These are phyloP conservation scores for Meloidogyne floridensis DNA, from an alignment of 1,140 invertebrate species.

Conservation along the genomic window DNA sequence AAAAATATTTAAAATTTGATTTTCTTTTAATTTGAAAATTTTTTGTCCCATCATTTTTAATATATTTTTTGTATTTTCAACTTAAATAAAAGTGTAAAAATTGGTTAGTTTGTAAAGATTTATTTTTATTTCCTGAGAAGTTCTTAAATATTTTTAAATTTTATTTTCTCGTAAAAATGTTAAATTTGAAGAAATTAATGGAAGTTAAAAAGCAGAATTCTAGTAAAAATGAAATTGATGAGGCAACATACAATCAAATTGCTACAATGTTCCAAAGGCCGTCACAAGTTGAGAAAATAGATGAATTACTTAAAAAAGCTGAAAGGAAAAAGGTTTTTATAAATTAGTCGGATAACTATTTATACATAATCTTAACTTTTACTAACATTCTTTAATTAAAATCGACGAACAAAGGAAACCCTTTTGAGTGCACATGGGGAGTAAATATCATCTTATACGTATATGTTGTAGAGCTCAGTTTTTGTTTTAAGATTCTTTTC, in stretches of 20 bases:
- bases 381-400: too few relatives aligned
- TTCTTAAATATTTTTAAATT: background rate
- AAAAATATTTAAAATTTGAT: too few relatives aligned
- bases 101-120: background rate
- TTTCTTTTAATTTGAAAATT: background rate
- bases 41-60: background rate
- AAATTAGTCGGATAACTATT: too few relatives aligned
- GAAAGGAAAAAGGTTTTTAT: slow-evolving; percentile 70
- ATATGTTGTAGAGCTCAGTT: too few relatives aligned
- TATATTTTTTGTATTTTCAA: background rate
- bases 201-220: background rate
- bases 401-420: too few relatives aligned
- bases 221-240: slow-evolving; percentile 70
- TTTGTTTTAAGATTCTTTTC: too few relatives aligned
- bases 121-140: background rate
- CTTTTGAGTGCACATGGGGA: too few relatives aligned
- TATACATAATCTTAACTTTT: too few relatives aligned
- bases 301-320: slow-evolving; percentile 78
- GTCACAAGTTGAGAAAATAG: slow-evolving; percentile 90
- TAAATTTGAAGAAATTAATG: background rate
- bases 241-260: slow-evolving; percentile 83
- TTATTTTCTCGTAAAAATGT: background rate
- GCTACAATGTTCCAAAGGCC: slow-evolving; percentile 89
- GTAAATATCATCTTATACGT: too few relatives aligned
- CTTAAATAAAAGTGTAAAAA: too few relatives aligned